These are phyloP conservation scores for Neolamprologus toae DNA, from an alignment of 2,113 vertebrate species.

Conservation along the genomic window DNA sequence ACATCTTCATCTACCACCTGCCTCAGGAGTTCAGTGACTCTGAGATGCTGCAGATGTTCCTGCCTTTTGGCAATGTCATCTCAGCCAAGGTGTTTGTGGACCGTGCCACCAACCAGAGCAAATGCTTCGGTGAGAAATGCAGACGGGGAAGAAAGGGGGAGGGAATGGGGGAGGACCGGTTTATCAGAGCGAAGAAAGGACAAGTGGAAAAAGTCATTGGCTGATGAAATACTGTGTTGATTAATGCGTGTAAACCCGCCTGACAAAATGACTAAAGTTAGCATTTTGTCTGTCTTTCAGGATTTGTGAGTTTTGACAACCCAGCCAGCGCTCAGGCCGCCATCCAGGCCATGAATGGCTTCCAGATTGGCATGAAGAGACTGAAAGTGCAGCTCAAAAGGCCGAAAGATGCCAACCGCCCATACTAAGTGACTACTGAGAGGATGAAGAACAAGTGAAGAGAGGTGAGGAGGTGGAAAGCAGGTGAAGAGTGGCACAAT, in stretches of 20 bases:
- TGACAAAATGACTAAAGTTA: neutral
- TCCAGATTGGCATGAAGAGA: conserved; percentile 92
- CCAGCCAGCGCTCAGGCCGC: conserved; percentile 86
- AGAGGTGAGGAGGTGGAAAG: conserved; percentile 42
- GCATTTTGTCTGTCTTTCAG: conserved; percentile 43
- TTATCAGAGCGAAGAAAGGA: neutral
- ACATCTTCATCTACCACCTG: conserved; percentile 99
- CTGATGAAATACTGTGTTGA: neutral
- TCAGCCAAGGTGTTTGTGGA: conserved; percentile 98
- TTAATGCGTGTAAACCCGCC: neutral
- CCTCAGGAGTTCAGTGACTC: conserved; percentile 97
- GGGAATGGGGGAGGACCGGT: neutral
- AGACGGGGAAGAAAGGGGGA: neutral
- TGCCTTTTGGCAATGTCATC: conserved; percentile 96
- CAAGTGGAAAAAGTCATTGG: neutral
- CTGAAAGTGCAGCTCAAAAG: conserved; percentile 91
- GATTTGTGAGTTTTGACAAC: conserved; percentile 94
- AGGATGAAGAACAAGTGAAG: neutral
- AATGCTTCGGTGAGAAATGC: conserved; percentile 87
- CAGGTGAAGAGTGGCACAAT: neutral
- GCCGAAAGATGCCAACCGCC: conserved; percentile 88
- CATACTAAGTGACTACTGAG: conserved; percentile 68
- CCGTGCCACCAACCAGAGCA: conserved; percentile 97
- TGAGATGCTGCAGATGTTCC: conserved; percentile 97
- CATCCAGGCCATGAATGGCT: conserved; percentile 92